These are phyloP conservation scores for Drosophila fungiperda DNA, from an alignment of 2,888 invertebrate species.

Conservation along the genomic window DNA sequence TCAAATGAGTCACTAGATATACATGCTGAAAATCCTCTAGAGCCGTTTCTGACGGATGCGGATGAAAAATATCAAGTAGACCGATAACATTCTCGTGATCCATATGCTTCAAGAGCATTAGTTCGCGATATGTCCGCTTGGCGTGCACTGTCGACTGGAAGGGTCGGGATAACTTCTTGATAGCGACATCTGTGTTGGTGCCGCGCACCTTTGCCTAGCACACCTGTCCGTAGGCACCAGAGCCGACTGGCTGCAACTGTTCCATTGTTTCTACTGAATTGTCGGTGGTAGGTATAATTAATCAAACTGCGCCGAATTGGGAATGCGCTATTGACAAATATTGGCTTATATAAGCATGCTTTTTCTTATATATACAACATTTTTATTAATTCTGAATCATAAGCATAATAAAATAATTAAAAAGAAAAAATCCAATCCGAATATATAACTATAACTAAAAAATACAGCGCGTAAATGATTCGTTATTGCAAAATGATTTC, in stretches of 20 bases:
- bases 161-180: constrained; percentile 98
- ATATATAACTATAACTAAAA: neutral
- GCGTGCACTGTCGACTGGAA: constrained; percentile 99
- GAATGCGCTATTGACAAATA: constrained; percentile 14
- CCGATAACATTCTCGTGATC: constrained; percentile 99
- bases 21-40: constrained; percentile 96
- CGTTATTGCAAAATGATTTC: constrained; percentile 3
- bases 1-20: constrained; percentile 98
- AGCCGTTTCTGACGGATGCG: constrained; percentile 88
- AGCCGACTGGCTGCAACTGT: constrained; percentile 96
- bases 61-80: constrained; percentile 97
- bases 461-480: constrained; percentile 2
- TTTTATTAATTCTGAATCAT: neutral
- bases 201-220: constrained; percentile 75
- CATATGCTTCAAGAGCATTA: constrained; percentile 98
- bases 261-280: constrained; percentile 75
- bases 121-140: constrained; percentile 97
- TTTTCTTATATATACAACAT: neutral
- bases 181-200: constrained; percentile 89
- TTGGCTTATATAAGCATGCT: neutral
- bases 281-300: constrained; percentile 9
- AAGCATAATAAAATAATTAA: neutral
- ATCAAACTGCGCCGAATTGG: constrained; percentile 11
- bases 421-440: neutral
- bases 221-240: constrained; percentile 96